phyloP scores from a whole-genome alignment of 2,888 invertebrate genomes.

The Hesperia comma region DNA sequence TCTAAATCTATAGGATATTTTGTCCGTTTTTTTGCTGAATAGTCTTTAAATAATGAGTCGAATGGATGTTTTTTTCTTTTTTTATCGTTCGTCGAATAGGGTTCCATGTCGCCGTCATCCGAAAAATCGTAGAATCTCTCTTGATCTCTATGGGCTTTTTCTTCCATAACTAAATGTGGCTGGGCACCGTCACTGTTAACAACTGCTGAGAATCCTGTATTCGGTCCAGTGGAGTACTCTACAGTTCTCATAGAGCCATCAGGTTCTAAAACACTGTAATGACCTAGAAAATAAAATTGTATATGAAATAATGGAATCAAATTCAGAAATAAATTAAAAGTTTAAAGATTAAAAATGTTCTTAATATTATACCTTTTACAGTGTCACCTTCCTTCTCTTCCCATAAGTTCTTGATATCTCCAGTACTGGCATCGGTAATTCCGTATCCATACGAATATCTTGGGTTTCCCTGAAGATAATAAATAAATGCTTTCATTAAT shows the following conservation, averaged over 20 bases:
- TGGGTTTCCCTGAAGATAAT: constrained; percentile 74
- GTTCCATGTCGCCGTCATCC: constrained; percentile 63
- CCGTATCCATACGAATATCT: constrained; percentile 86
- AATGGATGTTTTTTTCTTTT: constrained; percentile 61
- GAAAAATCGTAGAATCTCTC: constrained; percentile 67
- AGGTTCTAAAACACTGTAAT: constrained; percentile 87
- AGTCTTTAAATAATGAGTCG: constrained; percentile 60
- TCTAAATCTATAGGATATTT: constrained; percentile 65
- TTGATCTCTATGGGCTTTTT: constrained; percentile 68
- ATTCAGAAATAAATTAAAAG: not conserved
- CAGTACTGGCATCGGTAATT: constrained; percentile 84
- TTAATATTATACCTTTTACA: constrained; percentile 74
- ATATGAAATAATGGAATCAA: constrained; percentile 12
- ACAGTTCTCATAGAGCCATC: constrained; percentile 86
- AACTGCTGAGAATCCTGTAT: constrained; percentile 83
- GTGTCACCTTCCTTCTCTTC: constrained; percentile 85
- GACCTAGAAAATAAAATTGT: constrained; percentile 62
- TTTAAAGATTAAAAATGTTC: not conserved
- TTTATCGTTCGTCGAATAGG: constrained; percentile 53
- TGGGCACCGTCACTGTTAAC: constrained; percentile 78
- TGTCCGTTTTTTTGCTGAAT: constrained; percentile 59
- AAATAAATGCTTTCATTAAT: constrained; percentile 42
- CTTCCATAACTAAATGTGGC: constrained; percentile 52
- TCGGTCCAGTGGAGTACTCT: constrained; percentile 84
- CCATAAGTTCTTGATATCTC: constrained; percentile 86